phyloP scores from a whole-genome alignment of 1,140 invertebrate genomes.

The Habropoda laboriosa region DNA sequence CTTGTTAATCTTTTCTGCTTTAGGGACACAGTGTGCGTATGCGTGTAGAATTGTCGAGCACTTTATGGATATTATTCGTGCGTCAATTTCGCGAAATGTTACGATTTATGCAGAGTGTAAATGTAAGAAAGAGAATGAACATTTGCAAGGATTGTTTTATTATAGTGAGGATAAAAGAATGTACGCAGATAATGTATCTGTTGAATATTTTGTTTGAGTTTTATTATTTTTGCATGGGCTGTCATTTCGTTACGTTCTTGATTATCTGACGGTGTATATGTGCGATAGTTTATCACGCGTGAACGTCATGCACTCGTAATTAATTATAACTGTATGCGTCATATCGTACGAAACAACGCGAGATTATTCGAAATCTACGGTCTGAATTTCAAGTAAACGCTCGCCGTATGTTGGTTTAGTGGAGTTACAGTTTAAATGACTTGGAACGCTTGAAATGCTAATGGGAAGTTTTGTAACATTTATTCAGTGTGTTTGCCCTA shows the following conservation, averaged over 20 bases:
- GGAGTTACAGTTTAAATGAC: background rate
- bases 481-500: background rate
- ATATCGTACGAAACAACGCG: conserved; percentile 12
- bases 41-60: no score
- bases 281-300: conserved; percentile 30
- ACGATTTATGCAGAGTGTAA: no score
- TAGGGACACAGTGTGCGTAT: background rate
- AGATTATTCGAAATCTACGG: conserved; percentile 14
- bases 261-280: background rate
- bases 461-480: background rate
- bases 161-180: conserved; percentile 3
- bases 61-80: conserved; percentile 25
- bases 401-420: background rate
- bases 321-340: conserved; percentile 30
- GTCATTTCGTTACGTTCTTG: background rate
- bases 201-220: background rate
- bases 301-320: conserved; percentile 20
- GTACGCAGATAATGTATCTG: no score
- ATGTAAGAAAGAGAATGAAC: background rate
- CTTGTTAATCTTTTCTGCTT: conserved; percentile 56
- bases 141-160: background rate
- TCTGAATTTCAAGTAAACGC: conserved; percentile 17
- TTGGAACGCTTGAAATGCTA: background rate
- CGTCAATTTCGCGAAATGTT: background rate
- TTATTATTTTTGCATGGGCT: background rate